phyloP scores from a whole-genome alignment of 1,140 invertebrate genomes.

The Solen grandis region DNA sequence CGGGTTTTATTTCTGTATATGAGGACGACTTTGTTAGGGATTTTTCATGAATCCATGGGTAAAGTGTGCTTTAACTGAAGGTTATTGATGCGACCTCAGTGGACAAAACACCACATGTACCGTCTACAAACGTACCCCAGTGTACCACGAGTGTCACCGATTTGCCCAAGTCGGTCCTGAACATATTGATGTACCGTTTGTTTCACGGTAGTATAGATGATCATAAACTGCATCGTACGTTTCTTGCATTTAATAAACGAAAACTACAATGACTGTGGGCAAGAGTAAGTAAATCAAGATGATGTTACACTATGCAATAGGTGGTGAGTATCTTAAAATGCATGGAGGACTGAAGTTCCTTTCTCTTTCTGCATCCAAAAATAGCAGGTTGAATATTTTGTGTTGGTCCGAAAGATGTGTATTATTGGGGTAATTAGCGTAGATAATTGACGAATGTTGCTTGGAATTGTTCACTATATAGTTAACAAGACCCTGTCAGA shows the following conservation, averaged over 20 bases:
- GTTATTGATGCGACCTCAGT: constrained; percentile 39
- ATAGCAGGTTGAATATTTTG: no score
- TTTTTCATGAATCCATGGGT: constrained; percentile 48
- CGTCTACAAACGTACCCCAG: background rate
- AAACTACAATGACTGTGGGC: constrained; percentile 31
- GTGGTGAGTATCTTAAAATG: no score
- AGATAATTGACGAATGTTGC: no score
- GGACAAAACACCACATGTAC: background rate
- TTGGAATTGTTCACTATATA: no score
- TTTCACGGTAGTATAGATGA: constrained; percentile 20
- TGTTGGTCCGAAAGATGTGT: no score
- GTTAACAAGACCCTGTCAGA: no score
- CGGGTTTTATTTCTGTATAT: constrained; percentile 40
- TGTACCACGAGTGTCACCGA: constrained; percentile 49
- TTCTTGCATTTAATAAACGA: constrained; percentile 39
- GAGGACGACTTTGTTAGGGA: constrained; percentile 35
- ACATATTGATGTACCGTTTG: constrained; percentile 40
- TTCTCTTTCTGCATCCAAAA: no score
- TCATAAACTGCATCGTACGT: constrained; percentile 35
- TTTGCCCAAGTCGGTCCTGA: constrained; percentile 52
- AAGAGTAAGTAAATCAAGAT: constrained; percentile 33
- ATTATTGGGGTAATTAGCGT: no score
- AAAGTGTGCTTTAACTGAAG: constrained; percentile 42
- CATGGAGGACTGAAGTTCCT: no score
- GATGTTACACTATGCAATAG: no score